A percentile compares a stretch with the other conserved stretches of the same genome.
Conservation (phyloP, 2,888 invertebrate species). For the Iselma pallidipennis region DNA sequence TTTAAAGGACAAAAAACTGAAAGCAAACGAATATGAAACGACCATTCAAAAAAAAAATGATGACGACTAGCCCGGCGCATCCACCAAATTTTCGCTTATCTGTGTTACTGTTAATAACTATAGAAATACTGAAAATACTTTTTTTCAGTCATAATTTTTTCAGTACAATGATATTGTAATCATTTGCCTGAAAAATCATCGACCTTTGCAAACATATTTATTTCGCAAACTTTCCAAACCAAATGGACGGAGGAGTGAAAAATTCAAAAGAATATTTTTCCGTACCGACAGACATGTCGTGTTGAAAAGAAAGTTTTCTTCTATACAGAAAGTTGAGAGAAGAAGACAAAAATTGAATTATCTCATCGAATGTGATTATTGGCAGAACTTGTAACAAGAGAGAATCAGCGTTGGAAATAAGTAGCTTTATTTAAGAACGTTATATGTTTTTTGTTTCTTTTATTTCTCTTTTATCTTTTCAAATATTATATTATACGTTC, state of each 20-base stretch:
- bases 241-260: background rate
- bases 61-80: background rate
- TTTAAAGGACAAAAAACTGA: too few relatives aligned
- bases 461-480: conserved; percentile 3
- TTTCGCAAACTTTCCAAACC: too few relatives aligned
- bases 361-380: conserved; percentile 23
- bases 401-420: conserved; percentile 19
- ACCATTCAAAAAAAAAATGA: too few relatives aligned
- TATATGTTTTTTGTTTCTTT: background rate
- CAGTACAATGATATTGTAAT: too few relatives aligned
- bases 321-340: background rate
- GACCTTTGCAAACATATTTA: too few relatives aligned
- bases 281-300: background rate
- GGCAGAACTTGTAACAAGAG: conserved; percentile 24
- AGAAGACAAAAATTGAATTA: conserved; percentile 24
- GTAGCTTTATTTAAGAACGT: conserved; percentile 20
- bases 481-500: too few relatives aligned
- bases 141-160: too few relatives aligned
- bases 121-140: too few relatives aligned
- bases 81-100: background rate
- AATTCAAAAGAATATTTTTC: conserved; percentile 1
- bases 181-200: too few relatives aligned
- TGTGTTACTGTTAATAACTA: too few relatives aligned
- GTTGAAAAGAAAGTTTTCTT: conserved; percentile 24
- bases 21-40: too few relatives aligned